Base-by-base conservation (phyloP, 2,888 invertebrate genomes). In the Stramonita haemastoma region DNA sequence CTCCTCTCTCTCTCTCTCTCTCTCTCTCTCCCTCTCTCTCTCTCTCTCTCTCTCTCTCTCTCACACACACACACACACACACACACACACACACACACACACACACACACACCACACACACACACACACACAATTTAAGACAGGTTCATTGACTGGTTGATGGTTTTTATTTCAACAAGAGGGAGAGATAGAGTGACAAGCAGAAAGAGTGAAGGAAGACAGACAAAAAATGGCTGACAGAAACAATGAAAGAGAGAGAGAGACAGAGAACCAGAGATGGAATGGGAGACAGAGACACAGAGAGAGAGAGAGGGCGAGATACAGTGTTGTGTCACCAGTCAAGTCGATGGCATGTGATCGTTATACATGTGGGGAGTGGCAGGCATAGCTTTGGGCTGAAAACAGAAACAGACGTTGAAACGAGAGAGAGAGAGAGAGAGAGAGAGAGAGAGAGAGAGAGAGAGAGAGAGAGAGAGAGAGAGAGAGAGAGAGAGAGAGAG, bases 41-140 rank as follows among this genome's bases (percentile, higher is more conserved):
- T 73, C 73, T n/a, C n/a, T n/a, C n/a, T n/a, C 73, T 73, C 73
- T n/a, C 26, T 73, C 73, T 73, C 73, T 73, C 73, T 73, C 73
- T 73, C 73, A n/a, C 73, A 73, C 73, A 11, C 73, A n/a, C 73
- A 29, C 29, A 32, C 29, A 73, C 73, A 29, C 73, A n/a, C n/a
- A n/a, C 73, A n/a, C 73, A n/a, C 4, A n/a, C 73, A 0, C 32
- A 17, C 77, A 77, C 17, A 32, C 32, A 32, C 77, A 13, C 77
- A 77, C 15, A 32, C 32, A 34, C 77, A 6, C 77, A 32, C 77
- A 32, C 32, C 32, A 77, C 77, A 29, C 29, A 77, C 77, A 32
- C 77, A 77, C n/a, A 29, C 29, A 29, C 6, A 60, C 4, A 26
- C 15, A 66, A 66, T 66, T 46, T 66, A 22, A 66, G 66, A 66